Percentiles rank a stretch among this genome's conserved stretches.
Evolutionary conservation across 2,797 vertebrate species (phyloP).

Genomic region (Picus viridis): DNA sequence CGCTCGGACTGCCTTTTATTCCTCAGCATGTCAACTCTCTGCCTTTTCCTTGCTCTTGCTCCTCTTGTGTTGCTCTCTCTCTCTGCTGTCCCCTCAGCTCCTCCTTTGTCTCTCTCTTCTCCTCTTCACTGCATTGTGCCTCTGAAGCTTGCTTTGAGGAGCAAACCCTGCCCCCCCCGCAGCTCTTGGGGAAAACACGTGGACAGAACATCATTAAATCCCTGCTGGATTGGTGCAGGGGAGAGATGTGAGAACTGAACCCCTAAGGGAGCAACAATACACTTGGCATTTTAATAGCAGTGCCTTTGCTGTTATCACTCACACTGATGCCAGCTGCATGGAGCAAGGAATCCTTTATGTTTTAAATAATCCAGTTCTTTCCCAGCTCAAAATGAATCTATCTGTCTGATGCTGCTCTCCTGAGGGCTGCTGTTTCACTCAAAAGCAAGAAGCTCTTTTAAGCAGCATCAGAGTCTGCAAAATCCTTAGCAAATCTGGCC

Average conservation of each 20-base stretch:
- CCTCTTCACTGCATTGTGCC: neutral
- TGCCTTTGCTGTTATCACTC: slow-evolving; percentile 15
- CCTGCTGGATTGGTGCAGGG: neutral
- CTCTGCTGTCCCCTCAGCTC: neutral
- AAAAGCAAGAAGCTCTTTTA: slow-evolving; percentile 19
- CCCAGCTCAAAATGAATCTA: neutral
- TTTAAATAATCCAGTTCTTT: slow-evolving; percentile 55
- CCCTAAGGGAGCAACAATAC: slow-evolving; percentile 26
- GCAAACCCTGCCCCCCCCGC: slow-evolving; percentile 5
- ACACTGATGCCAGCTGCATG: neutral
- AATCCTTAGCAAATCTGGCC: neutral
- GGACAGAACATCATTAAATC: slow-evolving; percentile 58
- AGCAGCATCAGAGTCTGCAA: neutral
- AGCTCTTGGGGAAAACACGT: neutral
- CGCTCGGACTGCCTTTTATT: neutral
- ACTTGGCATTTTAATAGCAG: slow-evolving; percentile 40
- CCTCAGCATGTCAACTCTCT: neutral
- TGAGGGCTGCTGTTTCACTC: neutral
- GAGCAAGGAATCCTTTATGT: slow-evolving; percentile 39
- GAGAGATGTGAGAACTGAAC: slow-evolving; percentile 36
- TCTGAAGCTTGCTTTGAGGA: slow-evolving; percentile 48
- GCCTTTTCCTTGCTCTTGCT: neutral
- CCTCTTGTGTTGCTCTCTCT: neutral
- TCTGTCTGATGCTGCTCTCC: neutral
- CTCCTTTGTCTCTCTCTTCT: neutral